Base-by-base conservation (phyloP, 2,888 invertebrate species). In the Agapetus fuscipes region DNA sequence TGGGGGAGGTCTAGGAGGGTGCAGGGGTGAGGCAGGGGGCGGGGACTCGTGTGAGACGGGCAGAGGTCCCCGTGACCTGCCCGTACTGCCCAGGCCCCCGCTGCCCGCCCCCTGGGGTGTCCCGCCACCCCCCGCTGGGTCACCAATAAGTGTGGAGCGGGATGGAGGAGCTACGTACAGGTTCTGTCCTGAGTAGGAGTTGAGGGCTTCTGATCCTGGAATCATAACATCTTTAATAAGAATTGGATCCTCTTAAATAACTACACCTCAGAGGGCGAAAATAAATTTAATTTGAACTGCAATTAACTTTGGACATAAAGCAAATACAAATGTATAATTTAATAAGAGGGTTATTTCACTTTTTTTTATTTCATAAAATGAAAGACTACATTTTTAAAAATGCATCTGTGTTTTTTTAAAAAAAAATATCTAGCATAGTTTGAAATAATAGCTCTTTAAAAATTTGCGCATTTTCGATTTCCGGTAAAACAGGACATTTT, bases 81-180 rank as follows among this genome's bases (percentile, higher is more conserved):
- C 78, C 27, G 80, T 61, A 20, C 20, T 20, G 0, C 81, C 80
- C 17, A 78, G 76, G 31, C 82, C 64, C 57, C 80, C 81, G 11
- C 34, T 34, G 16, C 43, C 43, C 13, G 57, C 29, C 56, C 24
- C 64, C n/a, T n/a, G n/a, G n/a, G n/a, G n/a, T 13, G 20, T 14
- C 32, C 35, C 41, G 9, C 17, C 32, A 9, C 58, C 60, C 41
- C 34, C 35, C 1, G 54, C 53, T 58, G 51, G 42, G 17, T 52
- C 52, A 2, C 55, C 66, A 12, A 70, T 59, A 0, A 71, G 65
- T 52, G 54, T 60, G 50, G 61, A 71, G 45, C 83, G 65, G 3
- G 89, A 89, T 0, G 91, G 91, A 3, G 89, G 90, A 53, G 91
- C 90, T 28, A 91, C 91, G 59, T 93, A 91, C 36, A 91, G 63